These are phyloP conservation scores for Psammodynastes pulverulentus DNA, from an alignment of 2,113 vertebrate species.

Conservation along the genomic window DNA sequence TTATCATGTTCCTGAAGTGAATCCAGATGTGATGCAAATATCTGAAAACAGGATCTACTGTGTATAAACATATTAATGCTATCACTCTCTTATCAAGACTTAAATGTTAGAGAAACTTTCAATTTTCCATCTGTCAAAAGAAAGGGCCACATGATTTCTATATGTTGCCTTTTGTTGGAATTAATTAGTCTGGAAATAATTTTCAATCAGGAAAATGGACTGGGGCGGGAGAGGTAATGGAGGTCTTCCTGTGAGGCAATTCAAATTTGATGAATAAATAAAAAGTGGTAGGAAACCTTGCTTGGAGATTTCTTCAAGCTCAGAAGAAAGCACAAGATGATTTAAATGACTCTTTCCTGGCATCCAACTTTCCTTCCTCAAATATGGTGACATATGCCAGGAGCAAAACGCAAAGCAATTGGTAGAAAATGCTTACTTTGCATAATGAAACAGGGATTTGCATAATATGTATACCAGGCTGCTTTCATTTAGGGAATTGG, in stretches of 20 bases:
- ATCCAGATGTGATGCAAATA: background rate
- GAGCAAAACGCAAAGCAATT: background rate
- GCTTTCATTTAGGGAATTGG: constrained; percentile 7
- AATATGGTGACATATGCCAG: background rate
- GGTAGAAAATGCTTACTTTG: background rate
- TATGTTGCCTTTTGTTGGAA: background rate
- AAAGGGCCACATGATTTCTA: background rate
- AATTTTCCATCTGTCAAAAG: background rate
- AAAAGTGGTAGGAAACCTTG: background rate
- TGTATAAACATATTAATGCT: background rate
- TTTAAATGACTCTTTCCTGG: background rate
- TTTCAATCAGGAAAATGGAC: background rate
- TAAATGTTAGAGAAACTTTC: background rate
- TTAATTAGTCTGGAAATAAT: background rate
- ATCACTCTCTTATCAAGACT: background rate
- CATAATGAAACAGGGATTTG: background rate
- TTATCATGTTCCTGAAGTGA: background rate
- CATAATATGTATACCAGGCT: background rate
- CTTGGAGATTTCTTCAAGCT: background rate
- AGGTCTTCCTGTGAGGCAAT: background rate
- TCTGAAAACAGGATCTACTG: background rate
- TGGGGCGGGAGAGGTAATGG: background rate
- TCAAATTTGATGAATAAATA: background rate
- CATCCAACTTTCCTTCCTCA: background rate
- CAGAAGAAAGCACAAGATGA: background rate